Percentiles rank a stretch among this genome's conserved stretches.
Conservation (phyloP, 2,113 vertebrate genomes). For the Shinisaurus crocodilurus region DNA sequence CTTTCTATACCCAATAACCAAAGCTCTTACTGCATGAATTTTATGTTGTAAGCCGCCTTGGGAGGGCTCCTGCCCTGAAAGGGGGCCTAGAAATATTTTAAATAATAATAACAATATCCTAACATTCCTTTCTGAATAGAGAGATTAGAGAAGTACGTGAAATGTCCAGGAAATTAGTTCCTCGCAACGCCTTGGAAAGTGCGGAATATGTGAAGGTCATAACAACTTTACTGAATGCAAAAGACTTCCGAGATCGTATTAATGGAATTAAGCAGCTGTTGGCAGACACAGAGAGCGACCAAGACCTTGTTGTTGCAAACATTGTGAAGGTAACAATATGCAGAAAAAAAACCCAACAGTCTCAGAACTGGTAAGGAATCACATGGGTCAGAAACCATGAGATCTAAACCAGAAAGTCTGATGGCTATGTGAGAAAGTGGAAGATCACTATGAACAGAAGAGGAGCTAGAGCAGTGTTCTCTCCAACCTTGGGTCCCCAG, state of each 20-base stretch:
- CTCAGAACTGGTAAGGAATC: background rate
- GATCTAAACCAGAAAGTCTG: background rate
- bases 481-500: too few species aligned
- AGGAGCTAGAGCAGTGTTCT: background rate
- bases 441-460: background rate
- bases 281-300: constrained; percentile 83
- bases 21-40: constrained; percentile 56
- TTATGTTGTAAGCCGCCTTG: too few species aligned
- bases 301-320: constrained; percentile 82
- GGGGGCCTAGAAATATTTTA: too few species aligned
- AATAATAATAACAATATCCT: constrained; percentile 61
- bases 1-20: too few species aligned
- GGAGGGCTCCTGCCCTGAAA: too few species aligned
- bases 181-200: constrained; percentile 83
- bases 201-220: constrained; percentile 85
- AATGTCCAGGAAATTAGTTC: constrained; percentile 70
- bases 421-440: background rate
- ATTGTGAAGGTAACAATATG: constrained; percentile 82
- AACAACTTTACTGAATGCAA: constrained; percentile 80
- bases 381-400: background rate
- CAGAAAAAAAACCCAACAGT: constrained; percentile 74
- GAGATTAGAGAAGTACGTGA: constrained; percentile 73
- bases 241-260: constrained; percentile 90
- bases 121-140: constrained; percentile 66
- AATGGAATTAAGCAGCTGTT: constrained; percentile 87